Percentiles rank a stretch among this genome's conserved stretches.
Evolutionary conservation across 2,888 invertebrate genomes (phyloP).

Genomic region (Mythimna impura): DNA sequence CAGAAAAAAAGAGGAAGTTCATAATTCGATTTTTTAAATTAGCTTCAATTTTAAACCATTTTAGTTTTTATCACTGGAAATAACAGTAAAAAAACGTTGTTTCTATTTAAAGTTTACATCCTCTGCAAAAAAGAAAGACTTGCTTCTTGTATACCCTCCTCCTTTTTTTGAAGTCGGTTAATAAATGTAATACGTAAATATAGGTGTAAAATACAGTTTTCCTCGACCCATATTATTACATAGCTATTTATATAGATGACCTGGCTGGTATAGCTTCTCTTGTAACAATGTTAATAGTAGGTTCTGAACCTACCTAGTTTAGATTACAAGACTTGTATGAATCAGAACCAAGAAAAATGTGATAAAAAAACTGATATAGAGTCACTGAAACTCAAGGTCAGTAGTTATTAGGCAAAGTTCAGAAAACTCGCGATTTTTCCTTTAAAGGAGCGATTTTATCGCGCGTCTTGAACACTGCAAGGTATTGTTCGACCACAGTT

Average conservation of each 20-base stretch:
- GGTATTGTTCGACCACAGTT: not conserved
- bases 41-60: too few species aligned
- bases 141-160: not conserved
- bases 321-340: not conserved
- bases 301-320: not conserved
- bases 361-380: not conserved
- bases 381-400: not conserved
- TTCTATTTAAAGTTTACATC: not conserved
- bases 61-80: not conserved
- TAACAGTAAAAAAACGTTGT: not conserved
- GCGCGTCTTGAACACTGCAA: not conserved
- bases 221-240: not conserved
- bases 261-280: not conserved
- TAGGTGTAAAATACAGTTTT: not conserved
- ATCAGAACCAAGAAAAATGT: too few species aligned
- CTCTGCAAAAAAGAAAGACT: not conserved
- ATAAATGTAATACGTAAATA: not conserved
- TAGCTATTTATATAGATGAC: slow-evolving; percentile 2
- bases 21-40: not conserved
- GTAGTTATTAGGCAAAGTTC: not conserved
- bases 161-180: not conserved
- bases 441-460: not conserved
- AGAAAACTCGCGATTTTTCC: not conserved
- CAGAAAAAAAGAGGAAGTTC: not conserved
- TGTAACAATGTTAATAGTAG: not conserved